phyloP scores from a whole-genome alignment of 2,113 vertebrate genomes.

The Rhynchopsitta pachyrhyncha region DNA sequence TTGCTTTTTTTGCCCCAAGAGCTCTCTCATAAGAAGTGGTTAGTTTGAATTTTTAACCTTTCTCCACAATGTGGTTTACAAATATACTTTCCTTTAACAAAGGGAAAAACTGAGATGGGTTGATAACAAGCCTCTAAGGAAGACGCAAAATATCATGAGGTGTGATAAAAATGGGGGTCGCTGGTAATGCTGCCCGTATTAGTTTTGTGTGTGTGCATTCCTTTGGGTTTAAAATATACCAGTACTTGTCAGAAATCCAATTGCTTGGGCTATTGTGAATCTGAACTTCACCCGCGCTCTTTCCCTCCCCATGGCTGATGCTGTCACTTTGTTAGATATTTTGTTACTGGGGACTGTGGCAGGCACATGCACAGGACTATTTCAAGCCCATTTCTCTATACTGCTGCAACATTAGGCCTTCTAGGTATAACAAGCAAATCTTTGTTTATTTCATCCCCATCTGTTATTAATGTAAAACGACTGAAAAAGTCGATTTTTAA shows the following conservation, averaged over 20 bases:
- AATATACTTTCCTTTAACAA: not conserved
- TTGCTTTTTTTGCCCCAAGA: not conserved
- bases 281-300: not conserved
- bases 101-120: not conserved
- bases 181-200: not conserved
- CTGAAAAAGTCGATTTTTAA: slow-evolving; percentile 65
- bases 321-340: not conserved
- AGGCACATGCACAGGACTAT: not conserved
- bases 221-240: not conserved
- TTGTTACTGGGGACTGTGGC: not conserved
- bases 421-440: not conserved
- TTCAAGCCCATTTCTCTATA: not conserved
- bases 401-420: not conserved
- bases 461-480: slow-evolving; percentile 50
- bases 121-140: not conserved
- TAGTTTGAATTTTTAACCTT: not conserved
- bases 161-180: not conserved
- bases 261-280: not conserved
- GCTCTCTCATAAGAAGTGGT: not conserved
- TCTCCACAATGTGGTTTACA: not conserved
- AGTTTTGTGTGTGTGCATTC: not conserved
- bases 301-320: not conserved
- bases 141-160: not conserved
- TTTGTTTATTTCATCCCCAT: slow-evolving; percentile 1
- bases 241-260: not conserved